Evolutionary conservation across 2,113 vertebrate genomes (phyloP).

Genomic region (Neogobius melanostomus): DNA sequence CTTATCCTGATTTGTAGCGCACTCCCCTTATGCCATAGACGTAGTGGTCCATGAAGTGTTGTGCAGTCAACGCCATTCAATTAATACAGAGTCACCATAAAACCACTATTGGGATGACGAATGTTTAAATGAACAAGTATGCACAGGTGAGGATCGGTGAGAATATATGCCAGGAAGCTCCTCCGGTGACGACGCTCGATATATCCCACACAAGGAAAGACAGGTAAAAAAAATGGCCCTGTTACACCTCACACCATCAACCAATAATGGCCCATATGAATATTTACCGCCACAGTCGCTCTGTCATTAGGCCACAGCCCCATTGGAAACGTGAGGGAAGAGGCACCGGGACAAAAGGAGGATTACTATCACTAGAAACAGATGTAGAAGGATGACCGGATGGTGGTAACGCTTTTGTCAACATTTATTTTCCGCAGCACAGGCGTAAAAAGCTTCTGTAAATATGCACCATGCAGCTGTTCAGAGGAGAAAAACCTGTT

Average conservation of each 20-base stretch:
- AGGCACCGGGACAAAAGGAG: slow-evolving; percentile 11
- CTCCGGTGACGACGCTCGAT: slow-evolving; percentile 65
- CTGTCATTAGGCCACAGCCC: slow-evolving; percentile 57
- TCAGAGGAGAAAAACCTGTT: slow-evolving; percentile 3
- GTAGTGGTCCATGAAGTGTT: slow-evolving; percentile 71
- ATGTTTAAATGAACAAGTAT: slow-evolving; percentile 67
- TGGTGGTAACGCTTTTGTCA: slow-evolving; percentile 36
- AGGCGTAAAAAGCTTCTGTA: slow-evolving; percentile 45
- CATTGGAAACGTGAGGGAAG: slow-evolving; percentile 46
- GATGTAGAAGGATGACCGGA: slow-evolving; percentile 28
- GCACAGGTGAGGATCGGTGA: slow-evolving; percentile 41
- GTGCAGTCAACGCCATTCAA: slow-evolving; percentile 70
- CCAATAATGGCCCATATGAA: slow-evolving; percentile 73
- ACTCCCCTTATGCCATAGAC: slow-evolving; percentile 64
- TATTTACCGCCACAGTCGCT: slow-evolving; percentile 65
- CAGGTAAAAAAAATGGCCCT: slow-evolving; percentile 62
- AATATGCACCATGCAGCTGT: slow-evolving; percentile 52
- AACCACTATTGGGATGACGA: slow-evolving; percentile 75
- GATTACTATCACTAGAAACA: slow-evolving; percentile 1
- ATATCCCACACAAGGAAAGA: slow-evolving; percentile 62
- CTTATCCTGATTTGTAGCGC: slow-evolving; percentile 70
- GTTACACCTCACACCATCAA: slow-evolving; percentile 59
- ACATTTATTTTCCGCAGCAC: slow-evolving; percentile 58
- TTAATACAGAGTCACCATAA: slow-evolving; percentile 73
- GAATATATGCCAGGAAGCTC: slow-evolving; percentile 61